These are phyloP conservation scores for Berghia stephanieae DNA, from an alignment of 1,140 invertebrate species.

Conservation along the genomic window DNA sequence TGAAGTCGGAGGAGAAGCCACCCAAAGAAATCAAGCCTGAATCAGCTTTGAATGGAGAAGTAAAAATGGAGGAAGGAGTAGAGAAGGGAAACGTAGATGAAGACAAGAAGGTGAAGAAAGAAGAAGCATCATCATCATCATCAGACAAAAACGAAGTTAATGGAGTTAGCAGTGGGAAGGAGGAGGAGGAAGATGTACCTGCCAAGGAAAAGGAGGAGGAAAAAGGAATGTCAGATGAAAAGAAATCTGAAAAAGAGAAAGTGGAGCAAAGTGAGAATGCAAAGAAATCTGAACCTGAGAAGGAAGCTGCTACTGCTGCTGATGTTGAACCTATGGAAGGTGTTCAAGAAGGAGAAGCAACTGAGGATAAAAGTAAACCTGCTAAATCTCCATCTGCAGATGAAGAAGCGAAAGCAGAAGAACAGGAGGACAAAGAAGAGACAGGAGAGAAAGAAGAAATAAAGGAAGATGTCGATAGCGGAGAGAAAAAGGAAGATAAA, in stretches of 20 bases:
- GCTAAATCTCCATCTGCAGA: conserved; percentile 12
- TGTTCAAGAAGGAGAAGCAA: conserved; percentile 20
- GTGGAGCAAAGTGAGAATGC: conserved; percentile 45
- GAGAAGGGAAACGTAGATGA: conserved; percentile 6
- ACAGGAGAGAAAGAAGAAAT: conserved; percentile 12
- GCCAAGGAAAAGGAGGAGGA: conserved; percentile 37
- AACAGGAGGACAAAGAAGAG: background rate
- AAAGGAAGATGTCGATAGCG: conserved; percentile 36
- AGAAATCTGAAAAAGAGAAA: conserved; percentile 29
- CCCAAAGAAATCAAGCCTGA: conserved; percentile 26
- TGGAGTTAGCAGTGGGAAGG: conserved; percentile 39
- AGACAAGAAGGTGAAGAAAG: conserved; percentile 26
- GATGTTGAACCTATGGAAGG: conserved; percentile 8
- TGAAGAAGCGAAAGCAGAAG: background rate
- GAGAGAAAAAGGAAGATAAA: conserved; percentile 1
- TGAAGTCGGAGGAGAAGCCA: background rate
- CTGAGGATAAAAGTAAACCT: conserved; percentile 15
- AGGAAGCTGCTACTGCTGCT: conserved; percentile 5
- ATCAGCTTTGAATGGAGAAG: background rate
- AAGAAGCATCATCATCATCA: conserved; percentile 26
- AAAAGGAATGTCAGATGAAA: conserved; percentile 40
- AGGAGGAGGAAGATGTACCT: conserved; percentile 47
- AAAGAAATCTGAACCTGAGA: conserved; percentile 11
- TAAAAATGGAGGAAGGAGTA: conserved; percentile 15
- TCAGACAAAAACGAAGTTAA: conserved; percentile 44